A percentile compares a stretch with the other conserved stretches of the same genome.
phyloP scores from a whole-genome alignment of 2,797 vertebrate genomes.

The Spinus pinus region DNA sequence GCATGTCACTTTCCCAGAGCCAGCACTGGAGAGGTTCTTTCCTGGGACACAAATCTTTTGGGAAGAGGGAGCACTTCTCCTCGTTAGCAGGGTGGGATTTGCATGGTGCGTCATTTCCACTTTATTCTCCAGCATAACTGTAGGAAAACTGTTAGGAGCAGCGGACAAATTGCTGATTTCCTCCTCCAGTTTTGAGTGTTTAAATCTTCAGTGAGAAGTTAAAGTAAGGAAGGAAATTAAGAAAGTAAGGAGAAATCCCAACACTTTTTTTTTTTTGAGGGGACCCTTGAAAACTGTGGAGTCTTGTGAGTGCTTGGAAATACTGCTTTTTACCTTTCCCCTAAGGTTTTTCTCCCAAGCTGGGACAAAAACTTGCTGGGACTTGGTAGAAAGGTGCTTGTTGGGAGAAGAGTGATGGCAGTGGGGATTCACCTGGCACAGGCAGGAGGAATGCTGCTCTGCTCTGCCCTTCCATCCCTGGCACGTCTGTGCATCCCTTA shows the following conservation, averaged over 20 bases:
- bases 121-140: not conserved
- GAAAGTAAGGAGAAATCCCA: not conserved
- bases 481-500: accelerated
- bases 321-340: not conserved
- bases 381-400: not conserved
- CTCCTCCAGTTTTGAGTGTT: not conserved
- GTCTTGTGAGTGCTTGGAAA: not conserved
- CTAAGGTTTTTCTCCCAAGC: not conserved
- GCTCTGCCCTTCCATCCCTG: not conserved
- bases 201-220: accelerated
- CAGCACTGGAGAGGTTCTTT: not conserved
- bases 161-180: not conserved
- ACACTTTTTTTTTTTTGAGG: not conserved
- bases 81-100: not conserved
- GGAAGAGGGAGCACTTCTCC: not conserved
- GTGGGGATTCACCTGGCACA: not conserved
- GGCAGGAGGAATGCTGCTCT: not conserved
- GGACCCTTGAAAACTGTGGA: accelerated
- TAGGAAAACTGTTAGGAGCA: constrained; percentile 28
- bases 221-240: not conserved
- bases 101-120: not conserved
- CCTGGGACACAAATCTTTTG: not conserved
- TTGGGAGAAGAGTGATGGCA: not conserved
- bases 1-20: not conserved
- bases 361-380: not conserved